These are phyloP conservation scores for Cyclophora albipunctata DNA, from an alignment of 2,888 invertebrate genomes.

Conservation along the genomic window DNA sequence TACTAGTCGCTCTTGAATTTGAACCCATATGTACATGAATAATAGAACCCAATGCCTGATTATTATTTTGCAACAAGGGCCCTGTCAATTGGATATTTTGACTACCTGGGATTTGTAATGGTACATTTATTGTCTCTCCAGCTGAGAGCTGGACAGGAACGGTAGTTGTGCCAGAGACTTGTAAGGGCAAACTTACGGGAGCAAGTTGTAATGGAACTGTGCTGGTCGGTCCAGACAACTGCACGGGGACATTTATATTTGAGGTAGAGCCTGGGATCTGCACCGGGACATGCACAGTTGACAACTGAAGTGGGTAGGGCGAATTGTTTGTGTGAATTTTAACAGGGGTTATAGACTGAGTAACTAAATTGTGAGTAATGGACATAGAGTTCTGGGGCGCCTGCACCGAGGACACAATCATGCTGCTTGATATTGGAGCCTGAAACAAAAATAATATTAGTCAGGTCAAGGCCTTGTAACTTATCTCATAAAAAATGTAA, in stretches of 20 bases:
- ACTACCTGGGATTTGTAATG: conserved; percentile 54
- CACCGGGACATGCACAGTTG: conserved; percentile 68
- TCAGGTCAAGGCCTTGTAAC: conserved; percentile 30
- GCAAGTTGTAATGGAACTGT: conserved; percentile 59
- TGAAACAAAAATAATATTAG: conserved; percentile 52
- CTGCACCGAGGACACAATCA: conserved; percentile 69
- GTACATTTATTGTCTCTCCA: conserved; percentile 65
- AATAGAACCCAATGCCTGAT: conserved; percentile 56
- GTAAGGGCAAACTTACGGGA: conserved; percentile 62
- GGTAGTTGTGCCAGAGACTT: conserved; percentile 57
- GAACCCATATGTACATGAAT: conserved; percentile 68
- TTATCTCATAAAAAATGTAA: conserved; percentile 16
- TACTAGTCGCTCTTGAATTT: conserved; percentile 42
- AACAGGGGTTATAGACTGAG: conserved; percentile 63
- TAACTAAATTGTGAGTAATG: conserved; percentile 60
- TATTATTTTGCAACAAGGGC: conserved; percentile 56
- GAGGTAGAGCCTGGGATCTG: conserved; percentile 64
- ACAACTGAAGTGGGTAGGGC: conserved; percentile 60
- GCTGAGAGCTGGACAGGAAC: conserved; percentile 63
- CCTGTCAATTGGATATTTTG: conserved; percentile 57
- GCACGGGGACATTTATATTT: conserved; percentile 66
- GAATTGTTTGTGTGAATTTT: conserved; percentile 59
- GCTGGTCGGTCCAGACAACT: conserved; percentile 53
- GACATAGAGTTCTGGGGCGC: conserved; percentile 64
- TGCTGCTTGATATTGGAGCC: conserved; percentile 69